Evolutionary conservation across 2,797 vertebrate genomes (phyloP), one percentile per base, ranked within the genome.

Genomic region (Enteromius thamalakanensis): DNA sequence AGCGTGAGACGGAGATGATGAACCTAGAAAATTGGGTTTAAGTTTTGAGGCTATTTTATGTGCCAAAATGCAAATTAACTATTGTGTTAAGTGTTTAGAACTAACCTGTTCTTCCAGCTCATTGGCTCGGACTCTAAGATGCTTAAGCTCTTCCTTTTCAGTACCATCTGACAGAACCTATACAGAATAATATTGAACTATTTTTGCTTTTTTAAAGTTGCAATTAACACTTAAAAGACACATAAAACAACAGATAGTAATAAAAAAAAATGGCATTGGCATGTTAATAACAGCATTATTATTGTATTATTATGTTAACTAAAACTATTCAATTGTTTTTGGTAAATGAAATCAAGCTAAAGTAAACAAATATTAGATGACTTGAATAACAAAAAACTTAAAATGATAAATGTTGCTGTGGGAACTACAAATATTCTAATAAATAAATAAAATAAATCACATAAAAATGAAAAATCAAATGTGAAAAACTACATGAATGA

Each of bases 101-200:
- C 88, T 19, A 69, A 90, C 90, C 87, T 91, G 86, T 37, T 88
- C 84, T 58, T 88, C 81, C 23, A 90, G 82, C n/a, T 89, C 81
- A 45, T 55, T 76, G 26, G 81, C 81, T 17, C 15, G 83, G 14
- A 76, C 81, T 79, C 80, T 83, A 58, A 90, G 80, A 6, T 17
- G 32, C 14, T 49, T 64, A 42, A 89, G 60, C 64, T 90, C 84
- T 60, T 85, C 85, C 29, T 70, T 75, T 7, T 86, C 82, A 0
- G 5, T 42, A 68, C 74, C 53, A 17, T 78, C 77, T 74, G 83
- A 42, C 45, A 74, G 69, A 26, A 34, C 32, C 29, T 79, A 62
- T n/a, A 34, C 34, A 75, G 42, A 9, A 77, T 2, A 65, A 53
- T 8, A 70, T 60, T 47, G 15, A 62, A 62, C 9, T 14, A 49